phyloP scores from a whole-genome alignment of 2,113 vertebrate genomes.

The Trematomus loennbergii region DNA sequence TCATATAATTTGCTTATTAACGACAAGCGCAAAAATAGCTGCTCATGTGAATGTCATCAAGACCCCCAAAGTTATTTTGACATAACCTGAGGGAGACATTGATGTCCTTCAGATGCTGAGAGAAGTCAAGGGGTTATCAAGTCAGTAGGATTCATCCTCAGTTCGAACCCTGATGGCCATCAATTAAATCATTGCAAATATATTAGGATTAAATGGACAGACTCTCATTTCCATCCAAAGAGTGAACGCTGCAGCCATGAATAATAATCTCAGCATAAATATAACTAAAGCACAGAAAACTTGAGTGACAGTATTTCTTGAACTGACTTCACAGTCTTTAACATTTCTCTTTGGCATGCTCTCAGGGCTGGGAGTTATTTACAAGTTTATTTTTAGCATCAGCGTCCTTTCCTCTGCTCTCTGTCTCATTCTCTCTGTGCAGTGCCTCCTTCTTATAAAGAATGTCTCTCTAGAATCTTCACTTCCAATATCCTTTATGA shows the following conservation, averaged over 20 bases:
- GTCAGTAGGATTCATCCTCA: neutral
- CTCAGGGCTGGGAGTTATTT: neutral
- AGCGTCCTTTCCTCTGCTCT: neutral
- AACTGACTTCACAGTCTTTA: neutral
- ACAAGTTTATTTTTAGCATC: neutral
- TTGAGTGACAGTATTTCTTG: neutral
- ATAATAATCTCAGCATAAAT: neutral
- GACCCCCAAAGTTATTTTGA: neutral
- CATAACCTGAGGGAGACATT: neutral
- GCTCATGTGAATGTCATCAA: neutral
- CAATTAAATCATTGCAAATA: neutral
- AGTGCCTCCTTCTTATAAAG: neutral
- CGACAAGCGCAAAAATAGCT: neutral
- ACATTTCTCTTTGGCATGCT: neutral
- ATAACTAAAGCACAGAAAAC: neutral
- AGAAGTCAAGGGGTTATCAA: neutral
- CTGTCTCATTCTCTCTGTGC: neutral
- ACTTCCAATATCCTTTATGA: constrained; percentile 2
- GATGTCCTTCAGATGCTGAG: neutral
- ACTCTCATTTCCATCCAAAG: neutral
- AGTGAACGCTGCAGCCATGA: neutral
- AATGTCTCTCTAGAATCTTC: constrained; percentile 5
- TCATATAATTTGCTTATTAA: neutral
- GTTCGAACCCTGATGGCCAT: neutral
- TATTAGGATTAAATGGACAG: neutral